Evolutionary conservation across 2,113 vertebrate species (phyloP), one percentile per base, ranked within the genome.

Genomic region (Seriola aureovittata): DNA sequence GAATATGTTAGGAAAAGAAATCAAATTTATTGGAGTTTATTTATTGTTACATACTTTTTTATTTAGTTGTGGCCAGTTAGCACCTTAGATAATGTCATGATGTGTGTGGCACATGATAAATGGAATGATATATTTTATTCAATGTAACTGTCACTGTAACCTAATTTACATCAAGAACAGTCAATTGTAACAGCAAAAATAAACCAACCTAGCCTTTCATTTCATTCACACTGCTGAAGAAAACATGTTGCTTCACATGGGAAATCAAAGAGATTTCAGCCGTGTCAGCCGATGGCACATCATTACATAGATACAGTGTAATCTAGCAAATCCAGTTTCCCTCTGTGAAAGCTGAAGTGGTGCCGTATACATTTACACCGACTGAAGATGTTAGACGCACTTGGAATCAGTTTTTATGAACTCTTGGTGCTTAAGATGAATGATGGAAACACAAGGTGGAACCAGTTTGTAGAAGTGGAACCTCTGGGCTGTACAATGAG

Each of bases 251-350:
- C 75, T 80, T 78, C 89, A 75, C 78, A 58, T 71, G 91, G 91
- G 91, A 91, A 91, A 94, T 94, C 81, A 80, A 32, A 32, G 62
- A 76, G 71, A 80, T 68, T 80, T 71, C 78, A 77, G 77, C 70
- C 67, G 65, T 86, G 75, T 79, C 84, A 77, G 88, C 87, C 82
- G 23, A 64, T 85, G 71, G 85, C 87, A 86, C 74, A 83, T 90
- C 80, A 81, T 92, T 89, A 75, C 86, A 77, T 23, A 85, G 79
- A 92, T 81, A 67, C 75, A 75, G 71, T 72, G 71, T 75, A 84
- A 81, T 87, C 81, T 32, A 81, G 72, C 75, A 57, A 52, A 74
- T 80, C 57, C 21, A 68, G 63, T 77, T 84, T 63, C 58, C 71
- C 63, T 75, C 46, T 52, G 59, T 81, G 14, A 82, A 85, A 86